Evolutionary conservation across 1,140 invertebrate species (phyloP), one percentile per base, ranked within the genome.

Genomic region (Lepidotrigona ventralis): DNA sequence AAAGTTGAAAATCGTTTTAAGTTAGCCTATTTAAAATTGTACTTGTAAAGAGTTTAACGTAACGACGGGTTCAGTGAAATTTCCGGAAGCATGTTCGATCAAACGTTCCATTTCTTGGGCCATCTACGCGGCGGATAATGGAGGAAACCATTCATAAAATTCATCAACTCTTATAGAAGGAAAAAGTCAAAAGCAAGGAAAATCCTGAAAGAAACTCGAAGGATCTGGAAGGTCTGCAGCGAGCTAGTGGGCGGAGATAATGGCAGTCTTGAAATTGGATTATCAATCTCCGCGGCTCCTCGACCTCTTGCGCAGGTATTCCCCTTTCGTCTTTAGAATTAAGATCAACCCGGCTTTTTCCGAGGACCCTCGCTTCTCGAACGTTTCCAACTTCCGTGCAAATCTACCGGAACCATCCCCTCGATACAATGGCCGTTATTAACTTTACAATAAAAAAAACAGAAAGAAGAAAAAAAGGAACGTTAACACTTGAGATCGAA

Each of bases 251-350:
- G 80, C 85, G 86, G 86, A 88, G 86, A 86, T 89, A 89, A 89
- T 86, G 84, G 84, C 72, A 89, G 87, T 90, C 88, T 90, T 80
- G 88, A 90, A 89, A 89, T 89, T 89, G 88, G 88, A 89, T 87
- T 89, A 89, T 89, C 87, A 89, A 89, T 89, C 88, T 89, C 78
- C 83, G 54, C 58, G 72, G 68, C 85, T 89, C 84, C 79, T 81
- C 73, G 81, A 85, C 79, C 79, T 84, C 85, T 70, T 56, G 84
- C 85, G 73, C 81, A 86, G 70, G 78, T 86, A 84, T 74, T 81
- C 79, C 76, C 79, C 79, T 84, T 82, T 82, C 84, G 81, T 84
- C 85, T 84, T 78, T 79, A 66, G 60, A 86, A 89, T 89, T 88
- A 88, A 88, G 87, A 88, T 89, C 87, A 70, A 70, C 77, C 72